phyloP scores from a whole-genome alignment of 2,888 invertebrate genomes.

The Trypoxylon attenuatum region DNA sequence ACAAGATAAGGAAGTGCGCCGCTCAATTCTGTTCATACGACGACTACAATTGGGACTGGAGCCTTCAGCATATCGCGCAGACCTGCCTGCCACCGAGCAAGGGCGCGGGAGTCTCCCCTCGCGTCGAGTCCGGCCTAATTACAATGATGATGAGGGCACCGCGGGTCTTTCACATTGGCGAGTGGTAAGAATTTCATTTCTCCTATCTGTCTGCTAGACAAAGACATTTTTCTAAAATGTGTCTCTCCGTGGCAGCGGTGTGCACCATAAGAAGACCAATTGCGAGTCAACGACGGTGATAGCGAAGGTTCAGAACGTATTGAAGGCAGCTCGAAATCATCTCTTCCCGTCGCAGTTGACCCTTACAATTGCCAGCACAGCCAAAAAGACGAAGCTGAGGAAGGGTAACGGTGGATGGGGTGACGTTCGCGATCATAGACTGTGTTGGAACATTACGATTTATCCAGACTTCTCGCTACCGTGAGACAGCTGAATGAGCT shows the following conservation, averaged over 20 bases:
- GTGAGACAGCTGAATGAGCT: constrained; percentile 32
- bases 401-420: constrained; percentile 99
- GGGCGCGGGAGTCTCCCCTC: constrained; percentile 75
- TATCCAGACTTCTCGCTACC: constrained; percentile 64
- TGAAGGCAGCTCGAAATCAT: constrained; percentile 82
- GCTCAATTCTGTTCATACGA: constrained; percentile 96
- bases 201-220: no score
- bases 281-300: constrained; percentile 91
- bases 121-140: constrained; percentile 77
- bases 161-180: constrained; percentile 98
- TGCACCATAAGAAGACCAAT: constrained; percentile 95
- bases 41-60: constrained; percentile 99
- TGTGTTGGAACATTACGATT: constrained; percentile 76
- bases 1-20: constrained; percentile 86
- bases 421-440: constrained; percentile 83
- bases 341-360: constrained; percentile 84
- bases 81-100: constrained; percentile 82
- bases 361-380: constrained; percentile 80
- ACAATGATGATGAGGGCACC: constrained; percentile 95
- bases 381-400: constrained; percentile 84
- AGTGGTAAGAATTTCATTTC: constrained; percentile 87
- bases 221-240: no score
- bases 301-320: constrained; percentile 87
- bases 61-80: constrained; percentile 92
- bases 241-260: no score